phyloP scores from a whole-genome alignment of 2,797 vertebrate genomes.

The Girardinus metallicus region DNA sequence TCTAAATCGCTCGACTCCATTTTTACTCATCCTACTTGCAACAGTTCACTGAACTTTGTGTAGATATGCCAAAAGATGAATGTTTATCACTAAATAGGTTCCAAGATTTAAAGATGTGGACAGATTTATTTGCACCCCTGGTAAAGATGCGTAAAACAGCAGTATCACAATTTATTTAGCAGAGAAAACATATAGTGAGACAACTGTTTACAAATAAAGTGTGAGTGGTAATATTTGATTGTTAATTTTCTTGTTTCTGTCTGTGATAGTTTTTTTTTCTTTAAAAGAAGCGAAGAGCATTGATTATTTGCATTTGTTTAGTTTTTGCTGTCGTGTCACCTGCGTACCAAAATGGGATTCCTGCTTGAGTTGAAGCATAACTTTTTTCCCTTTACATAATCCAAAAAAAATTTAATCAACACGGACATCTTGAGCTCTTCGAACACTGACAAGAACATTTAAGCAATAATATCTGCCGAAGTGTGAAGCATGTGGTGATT shows the following conservation, averaged over 20 bases:
- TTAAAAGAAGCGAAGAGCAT: not conserved
- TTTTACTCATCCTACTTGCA: constrained; percentile 6
- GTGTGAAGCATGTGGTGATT: constrained; percentile 1
- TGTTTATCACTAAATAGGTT: not conserved
- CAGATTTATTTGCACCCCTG: not conserved
- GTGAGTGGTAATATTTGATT: not conserved
- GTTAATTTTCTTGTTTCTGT: not conserved
- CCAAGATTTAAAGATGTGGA: not conserved
- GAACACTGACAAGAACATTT: not conserved
- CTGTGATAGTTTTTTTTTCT: not conserved
- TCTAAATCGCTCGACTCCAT: not conserved
- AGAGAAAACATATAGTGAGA: not conserved
- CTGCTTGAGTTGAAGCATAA: not conserved
- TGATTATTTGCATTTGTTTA: not conserved
- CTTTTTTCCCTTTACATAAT: not conserved
- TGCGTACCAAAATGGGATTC: not conserved
- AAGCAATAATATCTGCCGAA: not conserved
- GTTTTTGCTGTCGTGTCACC: not conserved
- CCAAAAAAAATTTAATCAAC: not conserved
- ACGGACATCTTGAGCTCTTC: not conserved
- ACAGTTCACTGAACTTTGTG: constrained; percentile 5
- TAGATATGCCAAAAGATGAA: not conserved
- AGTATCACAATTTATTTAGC: not conserved
- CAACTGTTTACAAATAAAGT: not conserved
- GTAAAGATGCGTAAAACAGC: not conserved